A percentile compares a stretch with the other conserved stretches of the same genome.
These are phyloP conservation scores for Candoia aspera DNA, from an alignment of 2,113 vertebrate genomes.

Conservation along the genomic window DNA sequence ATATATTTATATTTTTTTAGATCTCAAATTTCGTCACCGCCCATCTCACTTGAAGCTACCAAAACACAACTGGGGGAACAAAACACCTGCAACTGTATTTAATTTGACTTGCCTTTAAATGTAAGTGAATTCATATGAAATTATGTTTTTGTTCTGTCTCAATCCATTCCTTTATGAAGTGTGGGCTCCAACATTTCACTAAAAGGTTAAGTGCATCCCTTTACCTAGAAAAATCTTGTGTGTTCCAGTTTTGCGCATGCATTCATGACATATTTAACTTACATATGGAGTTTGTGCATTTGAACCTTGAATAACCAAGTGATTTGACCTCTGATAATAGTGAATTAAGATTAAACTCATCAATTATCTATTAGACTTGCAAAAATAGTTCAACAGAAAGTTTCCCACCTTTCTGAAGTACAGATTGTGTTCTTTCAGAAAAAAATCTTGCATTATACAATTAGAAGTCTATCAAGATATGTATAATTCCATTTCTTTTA, in stretches of 20 bases:
- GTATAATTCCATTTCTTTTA: conserved; percentile 61
- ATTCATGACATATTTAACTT: background rate
- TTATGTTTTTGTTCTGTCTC: background rate
- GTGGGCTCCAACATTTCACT: background rate
- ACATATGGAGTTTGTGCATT: background rate
- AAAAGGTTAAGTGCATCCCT: background rate
- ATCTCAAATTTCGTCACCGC: too few species aligned
- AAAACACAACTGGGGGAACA: background rate
- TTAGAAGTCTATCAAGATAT: conserved; percentile 34
- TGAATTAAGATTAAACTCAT: background rate
- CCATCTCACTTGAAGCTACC: too few species aligned
- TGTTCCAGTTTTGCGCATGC: background rate
- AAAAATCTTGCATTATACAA: conserved; percentile 46
- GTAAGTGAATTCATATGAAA: background rate
- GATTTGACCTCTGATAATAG: background rate
- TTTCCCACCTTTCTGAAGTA: conserved; percentile 17
- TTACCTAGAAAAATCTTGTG: background rate
- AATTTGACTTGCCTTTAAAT: background rate
- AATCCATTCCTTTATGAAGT: background rate
- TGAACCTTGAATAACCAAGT: too few species aligned
- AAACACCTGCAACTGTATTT: background rate
- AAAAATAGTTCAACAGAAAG: background rate
- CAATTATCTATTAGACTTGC: background rate
- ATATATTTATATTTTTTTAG: too few species aligned
- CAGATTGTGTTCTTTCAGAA: conserved; percentile 52